Evolutionary conservation across 2,797 vertebrate genomes (phyloP), one percentile per base, ranked within the genome.

Genomic region (Xenentodon cancila): DNA sequence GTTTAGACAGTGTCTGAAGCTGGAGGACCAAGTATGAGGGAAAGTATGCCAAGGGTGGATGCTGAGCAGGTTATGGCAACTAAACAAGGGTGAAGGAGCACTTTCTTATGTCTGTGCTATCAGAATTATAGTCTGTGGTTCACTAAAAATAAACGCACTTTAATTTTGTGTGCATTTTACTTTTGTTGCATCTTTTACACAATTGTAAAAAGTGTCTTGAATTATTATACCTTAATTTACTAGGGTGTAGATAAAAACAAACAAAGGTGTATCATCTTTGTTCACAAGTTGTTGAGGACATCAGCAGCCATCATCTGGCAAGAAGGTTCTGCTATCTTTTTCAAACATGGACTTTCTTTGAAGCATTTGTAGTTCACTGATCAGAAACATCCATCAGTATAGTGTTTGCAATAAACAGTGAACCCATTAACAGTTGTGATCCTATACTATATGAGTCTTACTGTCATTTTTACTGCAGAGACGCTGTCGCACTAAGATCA

Each of bases 1-100:
- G 73, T 30, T 82, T 73, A 68, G 44, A 58, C 63, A 59, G 55
- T 32, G 64, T 80, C 58, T 68, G 64, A 65, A 81, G 82, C 58
- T 50, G 60, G 73, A 75, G 57, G 62, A 34, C 51, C 49, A 68
- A 58, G 11, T 68, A 79, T 73, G 47, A 49, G 66, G 44, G 49
- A 64, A 57, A 43, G 55, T 64, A 66, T 37, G 59, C 84, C 47
- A 55, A n/a, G 9, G 65, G 43, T 17, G 20, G 71, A 56, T 57
- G 71, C 53, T 63, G 49, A 69, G 22, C 4, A 66, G 72, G 68
- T 78, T 66, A 61, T 20, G 6, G 44, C 55, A 70, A 37, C 59
- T 55, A 70, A 51, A 71, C 50, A 32, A 50, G 18, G 46, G 59
- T 77, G 53, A 68, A 71, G 53, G 53, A 46, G 9, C 53, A 17